Base-by-base conservation (phyloP, 2,113 vertebrate species). In the Myocastor coypus region DNA sequence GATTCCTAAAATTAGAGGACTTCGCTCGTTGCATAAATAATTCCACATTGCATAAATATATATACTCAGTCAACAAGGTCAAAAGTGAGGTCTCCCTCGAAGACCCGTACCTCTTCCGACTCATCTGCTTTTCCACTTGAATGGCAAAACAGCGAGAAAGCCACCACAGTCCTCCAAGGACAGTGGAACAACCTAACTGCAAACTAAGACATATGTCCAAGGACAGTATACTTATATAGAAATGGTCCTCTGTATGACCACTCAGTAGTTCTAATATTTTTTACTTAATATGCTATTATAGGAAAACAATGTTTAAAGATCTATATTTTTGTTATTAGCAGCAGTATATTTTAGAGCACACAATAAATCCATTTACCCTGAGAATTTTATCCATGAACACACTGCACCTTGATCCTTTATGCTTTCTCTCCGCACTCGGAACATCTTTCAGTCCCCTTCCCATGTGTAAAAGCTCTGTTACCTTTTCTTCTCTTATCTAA, bases 141-240 rank as follows among this genome's bases (percentile, higher is more conserved):
- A 68, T 32, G 57, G 50, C 78, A 17, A 7, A 78, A 94, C 59
- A 59, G 22, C 55, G 17, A 57, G 5, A 50, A 30, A 57, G 6
- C 69, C 64, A 52, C 3, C 22, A 22, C 0, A 78, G n/a, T 94
- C 22, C 30, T 30, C 17, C 20, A 55, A 34, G 14, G 26, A 88
- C 2, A 13, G 66, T n/a, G 3, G 8, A 83, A 40, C 17, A n/a
- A 84, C 16, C 66, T n/a, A 68, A 28, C 13, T 4, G 24, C 22
- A 17, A 22, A 61, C 63, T 19, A 69, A 69, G 10, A 34, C 12
- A 1, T 11, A 42, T 7, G 4, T 13, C 1, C 28, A 40, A 63
- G 11, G 8, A 40, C 0, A 20, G 7, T 0, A 9, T 0, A 37
- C 19, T 26, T 20, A 50, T 14, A 14, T 12, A 32, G 3, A 40